These are phyloP conservation scores for Istiophorus platypterus DNA, from an alignment of 2,113 vertebrate genomes.

Conservation along the genomic window DNA sequence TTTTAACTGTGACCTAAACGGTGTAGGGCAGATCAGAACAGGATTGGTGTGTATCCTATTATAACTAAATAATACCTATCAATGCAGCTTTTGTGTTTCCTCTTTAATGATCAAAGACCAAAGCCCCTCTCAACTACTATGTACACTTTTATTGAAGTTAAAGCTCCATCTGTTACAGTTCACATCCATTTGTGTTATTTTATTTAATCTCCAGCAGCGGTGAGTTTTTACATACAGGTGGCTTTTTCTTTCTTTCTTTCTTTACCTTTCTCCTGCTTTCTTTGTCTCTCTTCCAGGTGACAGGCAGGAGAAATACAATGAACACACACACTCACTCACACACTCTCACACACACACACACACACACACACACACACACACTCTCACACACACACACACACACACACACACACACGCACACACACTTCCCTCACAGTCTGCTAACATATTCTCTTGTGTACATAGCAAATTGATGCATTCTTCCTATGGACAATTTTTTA, in stretches of 20 bases:
- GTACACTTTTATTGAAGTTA: constrained; percentile 21
- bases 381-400: neutral
- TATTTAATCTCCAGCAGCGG: constrained; percentile 48
- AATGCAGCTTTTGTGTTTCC: neutral
- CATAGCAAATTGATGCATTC: constrained; percentile 66
- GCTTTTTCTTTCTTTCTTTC: constrained; percentile 27
- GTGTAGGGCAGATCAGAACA: neutral
- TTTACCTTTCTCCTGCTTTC: constrained; percentile 16
- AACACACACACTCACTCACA: constrained; percentile 5
- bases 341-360: too few species aligned
- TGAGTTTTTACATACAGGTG: constrained; percentile 77
- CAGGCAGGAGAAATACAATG: constrained; percentile 24
- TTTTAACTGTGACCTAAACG: neutral
- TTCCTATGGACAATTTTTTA: constrained; percentile 32
- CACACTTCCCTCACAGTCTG: constrained; percentile 21
- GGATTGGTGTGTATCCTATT: too few species aligned
- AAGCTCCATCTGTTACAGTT: constrained; percentile 49
- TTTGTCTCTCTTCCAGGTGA: constrained; percentile 57
- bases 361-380: constrained; percentile 14
- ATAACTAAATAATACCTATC: too few species aligned
- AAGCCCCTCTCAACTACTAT: neutral
- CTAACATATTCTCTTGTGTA: constrained; percentile 61
- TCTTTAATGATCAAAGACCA: constrained; percentile 4
- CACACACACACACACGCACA: constrained; percentile 14
- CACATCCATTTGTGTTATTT: neutral